Evolutionary conservation across 2,113 vertebrate genomes (phyloP).

Genomic region (Willisornis vidua): DNA sequence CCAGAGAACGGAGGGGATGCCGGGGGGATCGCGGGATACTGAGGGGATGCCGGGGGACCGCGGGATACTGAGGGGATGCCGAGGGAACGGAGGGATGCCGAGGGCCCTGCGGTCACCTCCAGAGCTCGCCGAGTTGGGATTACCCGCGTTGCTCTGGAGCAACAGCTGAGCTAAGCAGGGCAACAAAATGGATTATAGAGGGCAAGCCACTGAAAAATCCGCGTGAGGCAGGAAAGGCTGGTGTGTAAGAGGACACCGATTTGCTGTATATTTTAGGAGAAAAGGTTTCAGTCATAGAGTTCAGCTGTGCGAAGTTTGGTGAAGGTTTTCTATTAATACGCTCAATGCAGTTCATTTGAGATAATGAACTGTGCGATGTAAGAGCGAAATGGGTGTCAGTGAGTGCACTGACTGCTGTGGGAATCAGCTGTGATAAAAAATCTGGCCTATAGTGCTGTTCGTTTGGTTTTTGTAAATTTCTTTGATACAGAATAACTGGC

Average conservation of each 20-base stretch:
- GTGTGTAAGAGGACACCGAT: background rate
- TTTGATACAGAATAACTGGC: background rate
- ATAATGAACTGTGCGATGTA: background rate
- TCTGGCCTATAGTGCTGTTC: background rate
- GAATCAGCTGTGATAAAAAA: background rate
- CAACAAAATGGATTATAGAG: background rate
- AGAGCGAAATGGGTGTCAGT: background rate
- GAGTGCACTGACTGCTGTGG: background rate
- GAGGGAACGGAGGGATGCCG: background rate
- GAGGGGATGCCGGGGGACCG: no score
- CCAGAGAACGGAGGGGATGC: no score
- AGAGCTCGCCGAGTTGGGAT: background rate
- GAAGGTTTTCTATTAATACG: background rate
- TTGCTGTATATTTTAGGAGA: background rate
- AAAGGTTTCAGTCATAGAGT: background rate
- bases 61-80: no score
- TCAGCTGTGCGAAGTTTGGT: background rate
- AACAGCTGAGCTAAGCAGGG: slow-evolving; percentile 11
- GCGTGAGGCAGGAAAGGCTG: background rate
- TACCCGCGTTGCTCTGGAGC: background rate
- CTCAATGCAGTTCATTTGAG: background rate
- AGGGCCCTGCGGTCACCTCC: background rate
- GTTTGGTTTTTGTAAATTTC: background rate
- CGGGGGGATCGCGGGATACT: no score
- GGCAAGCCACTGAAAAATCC: background rate